These are phyloP conservation scores for Zaprionus ghesquierei DNA, from an alignment of 1,140 invertebrate species.

Conservation along the genomic window DNA sequence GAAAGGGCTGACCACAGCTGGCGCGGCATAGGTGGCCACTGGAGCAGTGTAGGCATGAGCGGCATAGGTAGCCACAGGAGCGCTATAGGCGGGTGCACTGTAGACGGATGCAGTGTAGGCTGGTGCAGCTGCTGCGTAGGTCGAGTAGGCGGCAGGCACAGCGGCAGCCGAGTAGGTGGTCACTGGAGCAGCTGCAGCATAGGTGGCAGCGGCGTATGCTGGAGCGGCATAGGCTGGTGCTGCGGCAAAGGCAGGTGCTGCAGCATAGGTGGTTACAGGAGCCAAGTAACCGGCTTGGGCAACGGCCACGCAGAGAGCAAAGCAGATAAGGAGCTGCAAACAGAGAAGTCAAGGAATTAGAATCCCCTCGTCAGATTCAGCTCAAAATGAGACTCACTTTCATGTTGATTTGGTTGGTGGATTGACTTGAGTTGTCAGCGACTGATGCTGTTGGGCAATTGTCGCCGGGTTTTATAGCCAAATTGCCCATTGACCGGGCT, in stretches of 20 bases:
- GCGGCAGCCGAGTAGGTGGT: conserved; percentile 58
- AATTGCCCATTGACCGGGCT: conserved; percentile 18
- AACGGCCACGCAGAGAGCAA: conserved; percentile 68
- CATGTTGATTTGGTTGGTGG: conserved; percentile 57
- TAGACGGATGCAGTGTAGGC: conserved; percentile 63
- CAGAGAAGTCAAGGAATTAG: neutral
- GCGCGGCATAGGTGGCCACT: conserved; percentile 58
- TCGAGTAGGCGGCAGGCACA: conserved; percentile 43
- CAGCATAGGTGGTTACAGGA: conserved; percentile 54
- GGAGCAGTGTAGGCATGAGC: conserved; percentile 56
- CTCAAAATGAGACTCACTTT: conserved; percentile 52
- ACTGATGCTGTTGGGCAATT: conserved; percentile 68
- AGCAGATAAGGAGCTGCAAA: conserved; percentile 70
- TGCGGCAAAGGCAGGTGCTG: conserved; percentile 54
- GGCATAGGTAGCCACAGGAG: conserved; percentile 49
- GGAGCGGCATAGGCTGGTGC: conserved; percentile 43
- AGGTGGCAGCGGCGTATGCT: conserved; percentile 36
- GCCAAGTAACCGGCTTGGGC: conserved; percentile 71
- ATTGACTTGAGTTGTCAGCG: conserved; percentile 47
- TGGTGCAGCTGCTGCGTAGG: conserved; percentile 53
- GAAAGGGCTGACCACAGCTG: conserved; percentile 65
- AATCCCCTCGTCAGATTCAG: too few species aligned
- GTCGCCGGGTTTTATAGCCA: conserved; percentile 58
- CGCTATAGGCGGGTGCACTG: conserved; percentile 50
- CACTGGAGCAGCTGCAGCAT: conserved; percentile 56